These are phyloP conservation scores for Azorinus chamasolen DNA, from an alignment of 2,888 invertebrate genomes.

Conservation along the genomic window DNA sequence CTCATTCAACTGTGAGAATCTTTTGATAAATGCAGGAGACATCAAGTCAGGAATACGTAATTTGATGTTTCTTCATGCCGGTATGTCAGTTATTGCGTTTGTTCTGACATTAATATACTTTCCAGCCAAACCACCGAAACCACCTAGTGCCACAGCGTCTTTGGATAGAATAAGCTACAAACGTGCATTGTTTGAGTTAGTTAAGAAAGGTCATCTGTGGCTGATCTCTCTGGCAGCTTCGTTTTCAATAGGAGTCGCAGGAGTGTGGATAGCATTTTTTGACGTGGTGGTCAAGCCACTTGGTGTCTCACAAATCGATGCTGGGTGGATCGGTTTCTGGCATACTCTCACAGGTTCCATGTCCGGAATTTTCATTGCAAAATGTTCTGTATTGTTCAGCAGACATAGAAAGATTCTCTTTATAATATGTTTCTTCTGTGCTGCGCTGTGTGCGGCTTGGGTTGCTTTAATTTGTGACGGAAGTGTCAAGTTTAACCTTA, in stretches of 20 bases:
- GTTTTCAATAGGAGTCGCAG: slow-evolving; percentile 28
- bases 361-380: slow-evolving; percentile 39
- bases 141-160: too few species aligned
- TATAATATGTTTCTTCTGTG: slow-evolving; percentile 23
- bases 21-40: slow-evolving; percentile 21
- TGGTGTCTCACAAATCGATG: slow-evolving; percentile 48
- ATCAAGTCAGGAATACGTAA: slow-evolving; percentile 28
- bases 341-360: slow-evolving; percentile 45
- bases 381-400: slow-evolving; percentile 43
- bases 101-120: too few species aligned
- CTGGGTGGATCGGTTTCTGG: slow-evolving; percentile 59
- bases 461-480: slow-evolving; percentile 35
- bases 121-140: too few species aligned
- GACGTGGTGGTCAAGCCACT: slow-evolving; percentile 49
- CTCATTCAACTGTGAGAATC: too few species aligned
- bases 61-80: slow-evolving; percentile 31
- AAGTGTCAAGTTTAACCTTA: slow-evolving; percentile 22
- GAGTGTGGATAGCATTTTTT: slow-evolving; percentile 43
- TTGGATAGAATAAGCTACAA: too few species aligned
- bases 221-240: slow-evolving; percentile 27
- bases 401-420: slow-evolving; percentile 39
- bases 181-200: slow-evolving; percentile 34
- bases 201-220: slow-evolving; percentile 46
- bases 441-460: slow-evolving; percentile 32
- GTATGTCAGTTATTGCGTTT: too few species aligned